These are phyloP conservation scores for Pelvicachromis taeniatus DNA, from an alignment of 2,113 vertebrate species.

Conservation along the genomic window DNA sequence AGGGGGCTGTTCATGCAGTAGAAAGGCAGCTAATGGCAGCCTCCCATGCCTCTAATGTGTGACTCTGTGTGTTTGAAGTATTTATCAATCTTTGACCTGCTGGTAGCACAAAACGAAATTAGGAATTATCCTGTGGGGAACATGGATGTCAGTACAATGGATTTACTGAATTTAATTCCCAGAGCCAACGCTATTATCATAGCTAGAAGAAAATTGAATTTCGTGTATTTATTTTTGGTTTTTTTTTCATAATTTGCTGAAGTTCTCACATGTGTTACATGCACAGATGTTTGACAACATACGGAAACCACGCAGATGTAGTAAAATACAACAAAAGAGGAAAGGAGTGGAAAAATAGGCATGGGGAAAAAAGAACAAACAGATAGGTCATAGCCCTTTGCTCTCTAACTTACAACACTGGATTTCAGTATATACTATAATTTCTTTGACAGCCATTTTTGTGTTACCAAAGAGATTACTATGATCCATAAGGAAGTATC, in stretches of 20 bases:
- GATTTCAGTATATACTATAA: constrained; percentile 9
- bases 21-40: background rate
- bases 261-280: background rate
- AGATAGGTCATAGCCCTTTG: background rate
- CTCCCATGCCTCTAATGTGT: background rate
- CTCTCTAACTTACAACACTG: background rate
- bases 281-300: background rate
- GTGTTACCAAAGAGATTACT: constrained; percentile 45
- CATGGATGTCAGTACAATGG: background rate
- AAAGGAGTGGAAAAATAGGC: background rate
- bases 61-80: background rate
- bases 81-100: background rate
- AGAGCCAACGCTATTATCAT: too few relatives aligned
- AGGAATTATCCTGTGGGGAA: background rate
- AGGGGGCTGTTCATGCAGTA: background rate
- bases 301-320: background rate
- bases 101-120: background rate
- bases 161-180: background rate
- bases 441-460: constrained; percentile 33
- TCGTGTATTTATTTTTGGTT: rapidly evolving
- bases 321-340: background rate
- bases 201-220: background rate
- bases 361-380: background rate
- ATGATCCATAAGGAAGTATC: constrained; percentile 29
- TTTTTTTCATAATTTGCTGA: background rate